phyloP scores from a whole-genome alignment of 2,797 vertebrate species.

The Sebastolobus alascanus region DNA sequence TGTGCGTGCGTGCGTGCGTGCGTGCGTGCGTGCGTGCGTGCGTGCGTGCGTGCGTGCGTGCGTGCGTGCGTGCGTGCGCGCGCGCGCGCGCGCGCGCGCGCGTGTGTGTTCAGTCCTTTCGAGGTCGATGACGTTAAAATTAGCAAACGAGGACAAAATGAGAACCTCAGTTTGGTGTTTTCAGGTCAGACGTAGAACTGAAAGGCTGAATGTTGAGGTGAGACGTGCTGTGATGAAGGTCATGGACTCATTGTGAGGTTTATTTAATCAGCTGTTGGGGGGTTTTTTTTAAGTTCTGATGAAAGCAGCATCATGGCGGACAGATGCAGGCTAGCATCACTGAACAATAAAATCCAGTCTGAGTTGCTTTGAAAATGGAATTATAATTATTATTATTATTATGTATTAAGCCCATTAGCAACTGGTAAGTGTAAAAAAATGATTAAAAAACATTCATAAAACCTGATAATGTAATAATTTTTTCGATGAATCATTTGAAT shows the following conservation, averaged over 20 bases:
- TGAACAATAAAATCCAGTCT: neutral
- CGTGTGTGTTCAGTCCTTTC: constrained; percentile 21
- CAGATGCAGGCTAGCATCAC: neutral
- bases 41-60: neutral
- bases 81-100: neutral
- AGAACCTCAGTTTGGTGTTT: neutral
- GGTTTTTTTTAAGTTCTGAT: too few species aligned
- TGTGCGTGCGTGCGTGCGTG: neutral
- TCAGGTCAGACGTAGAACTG: neutral
- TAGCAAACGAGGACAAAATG: constrained; percentile 19
- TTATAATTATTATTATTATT: neutral
- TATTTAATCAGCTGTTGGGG: neutral
- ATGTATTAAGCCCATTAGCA: neutral
- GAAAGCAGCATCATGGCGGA: too few species aligned
- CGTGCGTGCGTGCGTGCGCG: neutral
- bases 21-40: neutral
- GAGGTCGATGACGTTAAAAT: constrained; percentile 24
- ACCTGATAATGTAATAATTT: neutral
- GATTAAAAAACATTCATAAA: neutral
- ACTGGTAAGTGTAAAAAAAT: neutral
- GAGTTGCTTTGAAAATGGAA: neutral
- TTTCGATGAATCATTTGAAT: neutral
- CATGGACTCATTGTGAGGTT: neutral
- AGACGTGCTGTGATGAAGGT: neutral
- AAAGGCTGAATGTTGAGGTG: constrained; percentile 1